Base-by-base conservation (phyloP, 2,113 vertebrate genomes). In the Uria lomvia region DNA sequence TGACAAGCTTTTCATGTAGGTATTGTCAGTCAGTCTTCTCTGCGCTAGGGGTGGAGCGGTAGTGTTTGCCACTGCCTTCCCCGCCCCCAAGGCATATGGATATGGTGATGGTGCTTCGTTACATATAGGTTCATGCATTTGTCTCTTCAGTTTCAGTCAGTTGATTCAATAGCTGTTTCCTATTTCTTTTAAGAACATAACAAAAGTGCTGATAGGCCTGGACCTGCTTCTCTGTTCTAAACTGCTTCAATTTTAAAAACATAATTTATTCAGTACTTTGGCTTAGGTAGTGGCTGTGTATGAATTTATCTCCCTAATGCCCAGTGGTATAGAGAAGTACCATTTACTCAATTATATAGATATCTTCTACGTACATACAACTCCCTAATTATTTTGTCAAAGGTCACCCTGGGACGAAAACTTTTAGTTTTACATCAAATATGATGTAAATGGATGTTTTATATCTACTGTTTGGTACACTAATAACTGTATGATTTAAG, bases 71-170 rank as follows among this genome's bases (percentile, higher is more conserved):
- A 2, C 36, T 70, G 68, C 65, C 50, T 85, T 65, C 40, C 40
- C 76, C 65, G 16, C 45, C 4, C 24, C 19, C 19, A 15, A 34
- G 21, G 23, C 30, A 2, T 19, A 9, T 1, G 11, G 71, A 30
- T 60, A 32, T 49, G 36, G 19, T 16, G 8, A 19, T 59, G 3
- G 15, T 72, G 30, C 42, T 66, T 65, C 7, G 13, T 58, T 40
- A 47, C 29, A 2, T 32, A 9, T 0, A 47, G 26, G 13, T 56
- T 38, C 11, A n/a, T 15, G 8, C 1, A 0, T 62, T 65, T 65
- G 12, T 42, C 67, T 73, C 50, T 20, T 77, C 45, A 70, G 27
- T 65, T 88, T 65, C 60, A 29, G 11, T 53, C 34, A 47, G 16
- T 52, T 38, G 34, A 43, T 70, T 49, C 42, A 49, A 43, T 55